Conservation (phyloP, 1,140 invertebrate species). For the Pinna nobilis region DNA sequence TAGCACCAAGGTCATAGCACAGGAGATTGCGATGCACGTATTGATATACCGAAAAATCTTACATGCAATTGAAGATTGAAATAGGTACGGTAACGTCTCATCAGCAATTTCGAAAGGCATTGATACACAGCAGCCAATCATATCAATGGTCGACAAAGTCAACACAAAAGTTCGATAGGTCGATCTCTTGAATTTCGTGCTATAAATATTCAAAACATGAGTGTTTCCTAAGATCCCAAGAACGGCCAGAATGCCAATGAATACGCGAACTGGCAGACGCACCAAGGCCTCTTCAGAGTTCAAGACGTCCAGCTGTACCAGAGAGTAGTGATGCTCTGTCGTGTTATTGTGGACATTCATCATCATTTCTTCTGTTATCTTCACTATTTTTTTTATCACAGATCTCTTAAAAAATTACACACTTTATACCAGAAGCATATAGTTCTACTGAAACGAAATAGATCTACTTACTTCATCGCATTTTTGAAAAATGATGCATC, state of each 20-base stretch:
- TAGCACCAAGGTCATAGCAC: constrained; percentile 29
- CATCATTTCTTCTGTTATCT: too few species aligned
- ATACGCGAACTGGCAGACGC: constrained; percentile 32
- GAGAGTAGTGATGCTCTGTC: too few species aligned
- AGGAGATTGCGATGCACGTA: constrained; percentile 23
- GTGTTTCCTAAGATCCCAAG: constrained; percentile 29
- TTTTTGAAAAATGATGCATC: too few species aligned
- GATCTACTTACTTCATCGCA: too few species aligned
- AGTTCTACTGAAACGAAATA: too few species aligned
- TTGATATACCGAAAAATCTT: constrained; percentile 58
- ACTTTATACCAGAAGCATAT: too few species aligned
- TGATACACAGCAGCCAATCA: constrained; percentile 57
- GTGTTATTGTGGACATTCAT: too few species aligned
- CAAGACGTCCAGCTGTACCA: too few species aligned
- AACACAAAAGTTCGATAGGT: constrained; percentile 46
- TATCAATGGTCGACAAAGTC: constrained; percentile 56
- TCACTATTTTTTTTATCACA: too few species aligned
- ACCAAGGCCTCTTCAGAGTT: constrained; percentile 11
- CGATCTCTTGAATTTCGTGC: constrained; percentile 2
- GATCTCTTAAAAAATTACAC: too few species aligned
- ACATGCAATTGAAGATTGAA: constrained; percentile 51
- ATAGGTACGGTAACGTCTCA: constrained; percentile 55
- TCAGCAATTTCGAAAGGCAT: constrained; percentile 65
- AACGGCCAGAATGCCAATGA: constrained; percentile 23
- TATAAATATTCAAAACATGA: constrained; percentile 30